These are phyloP conservation scores for Serranus cabrilla DNA, from an alignment of 2,797 vertebrate species.

Conservation along the genomic window DNA sequence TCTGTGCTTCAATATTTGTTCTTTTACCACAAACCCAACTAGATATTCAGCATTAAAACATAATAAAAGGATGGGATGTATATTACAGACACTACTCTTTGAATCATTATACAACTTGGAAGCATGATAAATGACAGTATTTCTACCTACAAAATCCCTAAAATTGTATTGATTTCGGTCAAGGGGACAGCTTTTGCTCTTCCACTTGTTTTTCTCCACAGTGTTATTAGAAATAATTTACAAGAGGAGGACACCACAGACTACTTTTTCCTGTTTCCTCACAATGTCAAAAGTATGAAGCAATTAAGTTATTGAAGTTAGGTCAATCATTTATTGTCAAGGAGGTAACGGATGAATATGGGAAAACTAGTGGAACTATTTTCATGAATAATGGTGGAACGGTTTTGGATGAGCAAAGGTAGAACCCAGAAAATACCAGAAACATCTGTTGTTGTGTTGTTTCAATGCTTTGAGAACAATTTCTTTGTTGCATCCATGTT, in stretches of 20 bases:
- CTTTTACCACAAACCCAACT: constrained; percentile 4
- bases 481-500: too few relatives aligned
- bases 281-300: not conserved
- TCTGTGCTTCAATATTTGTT: constrained; percentile 17
- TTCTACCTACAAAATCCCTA: not conserved
- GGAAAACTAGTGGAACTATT: too few relatives aligned
- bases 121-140: not conserved
- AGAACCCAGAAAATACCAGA: too few relatives aligned
- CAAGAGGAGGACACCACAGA: not conserved
- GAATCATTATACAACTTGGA: not conserved
- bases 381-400: too few relatives aligned
- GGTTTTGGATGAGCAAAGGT: too few relatives aligned
- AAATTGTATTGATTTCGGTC: not conserved
- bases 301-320: not conserved
- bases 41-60: not conserved
- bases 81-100: too few relatives aligned
- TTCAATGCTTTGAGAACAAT: too few relatives aligned
- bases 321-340: not conserved
- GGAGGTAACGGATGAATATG: too few relatives aligned
- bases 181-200: not conserved
- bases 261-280: not conserved
- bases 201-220: too few relatives aligned
- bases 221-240: too few relatives aligned
- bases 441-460: too few relatives aligned
- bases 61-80: not conserved